phyloP scores from a whole-genome alignment of 2,113 vertebrate genomes.

The Panthera tigris region DNA sequence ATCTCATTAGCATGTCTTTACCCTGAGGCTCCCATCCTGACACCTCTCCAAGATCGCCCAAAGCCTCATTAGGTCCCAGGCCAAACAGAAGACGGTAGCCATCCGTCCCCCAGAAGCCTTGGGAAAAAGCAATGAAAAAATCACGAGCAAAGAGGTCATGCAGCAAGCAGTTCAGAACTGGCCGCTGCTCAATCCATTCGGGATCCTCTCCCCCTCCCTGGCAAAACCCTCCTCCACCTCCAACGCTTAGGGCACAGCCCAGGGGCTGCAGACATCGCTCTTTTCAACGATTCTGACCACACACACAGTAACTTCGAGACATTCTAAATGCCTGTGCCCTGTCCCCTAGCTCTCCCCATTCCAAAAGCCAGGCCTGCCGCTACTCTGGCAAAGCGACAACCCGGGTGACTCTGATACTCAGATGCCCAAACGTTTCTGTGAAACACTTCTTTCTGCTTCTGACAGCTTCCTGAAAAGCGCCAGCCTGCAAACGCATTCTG shows the following conservation, averaged over 20 bases:
- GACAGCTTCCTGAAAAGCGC: not conserved
- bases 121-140: not conserved
- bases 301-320: not conserved
- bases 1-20: conserved; percentile 66
- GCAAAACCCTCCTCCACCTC: not conserved
- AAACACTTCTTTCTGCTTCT: not conserved
- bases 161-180: not conserved
- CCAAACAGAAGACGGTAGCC: not conserved
- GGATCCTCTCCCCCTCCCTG: not conserved
- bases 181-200: not conserved
- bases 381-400: not conserved
- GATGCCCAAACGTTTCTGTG: not conserved
- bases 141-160: not conserved
- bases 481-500: not conserved
- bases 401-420: not conserved
- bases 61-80: not conserved
- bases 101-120: not conserved
- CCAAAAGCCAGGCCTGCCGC: not conserved
- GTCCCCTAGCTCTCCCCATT: not conserved
- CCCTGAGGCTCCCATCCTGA: conserved; percentile 11
- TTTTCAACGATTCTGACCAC: not conserved
- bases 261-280: not conserved
- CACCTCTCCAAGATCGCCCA: not conserved
- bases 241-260: not conserved
- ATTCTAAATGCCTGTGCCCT: not conserved